Conservation (phyloP, 64 coral and sea anemone genomes). For the Montipora sp. region DNA sequence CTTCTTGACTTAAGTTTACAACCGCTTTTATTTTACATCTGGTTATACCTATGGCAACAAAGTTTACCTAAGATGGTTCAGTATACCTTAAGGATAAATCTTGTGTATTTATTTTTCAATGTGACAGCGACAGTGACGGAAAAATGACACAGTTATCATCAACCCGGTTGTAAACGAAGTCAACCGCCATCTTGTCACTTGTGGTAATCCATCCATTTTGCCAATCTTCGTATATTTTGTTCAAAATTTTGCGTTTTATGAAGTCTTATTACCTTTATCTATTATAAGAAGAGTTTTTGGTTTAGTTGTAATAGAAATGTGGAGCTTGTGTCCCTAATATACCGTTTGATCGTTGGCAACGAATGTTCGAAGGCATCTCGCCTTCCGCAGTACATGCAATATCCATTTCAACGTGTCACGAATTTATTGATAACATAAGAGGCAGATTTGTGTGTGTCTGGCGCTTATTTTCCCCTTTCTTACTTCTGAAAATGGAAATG, state of each 20-base stretch:
- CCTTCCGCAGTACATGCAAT: conserved; percentile 26
- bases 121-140: background rate
- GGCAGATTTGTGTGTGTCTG: background rate
- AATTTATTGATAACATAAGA: conserved; percentile 5
- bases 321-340: background rate
- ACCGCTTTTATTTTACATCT: conserved; percentile 6
- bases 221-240: background rate
- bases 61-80: background rate
- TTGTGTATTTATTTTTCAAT: background rate
- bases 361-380: conserved; percentile 29
- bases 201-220: background rate
- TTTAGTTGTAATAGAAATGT: background rate
- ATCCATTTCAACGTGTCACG: conserved; percentile 47
- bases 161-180: background rate
- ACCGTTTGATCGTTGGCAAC: background rate
- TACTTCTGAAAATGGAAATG: background rate
- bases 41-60: background rate
- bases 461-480: background rate
- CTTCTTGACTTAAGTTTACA: conserved; percentile 14
- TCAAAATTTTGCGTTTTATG: background rate
- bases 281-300: background rate
- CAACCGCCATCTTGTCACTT: conserved; percentile 49
- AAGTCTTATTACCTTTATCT: background rate
- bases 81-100: background rate
- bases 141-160: background rate